Conservation (phyloP, 2,113 vertebrate genomes). For the Barbus barbus region DNA sequence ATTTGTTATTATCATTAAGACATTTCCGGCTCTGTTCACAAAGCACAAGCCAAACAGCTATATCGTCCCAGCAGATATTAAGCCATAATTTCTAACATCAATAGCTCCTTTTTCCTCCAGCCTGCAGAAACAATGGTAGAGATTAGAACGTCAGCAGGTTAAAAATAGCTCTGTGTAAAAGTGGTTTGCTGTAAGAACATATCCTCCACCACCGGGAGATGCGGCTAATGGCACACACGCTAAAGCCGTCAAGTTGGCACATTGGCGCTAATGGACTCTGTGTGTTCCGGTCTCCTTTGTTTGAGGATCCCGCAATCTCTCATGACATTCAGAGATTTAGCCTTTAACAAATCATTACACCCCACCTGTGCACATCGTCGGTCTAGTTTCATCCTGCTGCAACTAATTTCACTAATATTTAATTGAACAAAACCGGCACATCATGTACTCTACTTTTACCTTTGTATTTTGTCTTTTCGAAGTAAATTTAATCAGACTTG, state of each 20-base stretch:
- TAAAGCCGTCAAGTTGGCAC: slow-evolving; percentile 29
- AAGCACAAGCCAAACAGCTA: not conserved
- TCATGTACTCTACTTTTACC: not conserved
- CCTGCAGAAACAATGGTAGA: slow-evolving; percentile 32
- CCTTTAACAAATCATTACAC: slow-evolving; percentile 26
- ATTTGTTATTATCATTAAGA: not conserved
- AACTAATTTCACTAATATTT: not conserved
- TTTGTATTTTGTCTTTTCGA: not conserved
- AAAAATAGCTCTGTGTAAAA: slow-evolving; percentile 45
- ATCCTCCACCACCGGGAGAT: slow-evolving; percentile 29
- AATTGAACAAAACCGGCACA: not conserved
- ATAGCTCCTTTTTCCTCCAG: not conserved
- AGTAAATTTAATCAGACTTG: not conserved
- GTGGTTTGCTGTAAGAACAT: slow-evolving; percentile 36
- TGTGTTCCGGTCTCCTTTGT: slow-evolving; percentile 18
- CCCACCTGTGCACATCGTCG: not conserved
- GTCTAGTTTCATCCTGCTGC: not conserved
- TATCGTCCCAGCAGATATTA: not conserved
- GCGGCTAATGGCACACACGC: slow-evolving; percentile 30
- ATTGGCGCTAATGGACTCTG: slow-evolving; percentile 23
- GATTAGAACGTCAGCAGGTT: slow-evolving; percentile 34
- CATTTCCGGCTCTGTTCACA: not conserved
- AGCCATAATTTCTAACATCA: not conserved
- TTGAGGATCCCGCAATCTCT: not conserved
- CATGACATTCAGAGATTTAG: slow-evolving; percentile 22